Base-by-base conservation (phyloP, 2,797 vertebrate genomes). In the Numenius phaeopus region DNA sequence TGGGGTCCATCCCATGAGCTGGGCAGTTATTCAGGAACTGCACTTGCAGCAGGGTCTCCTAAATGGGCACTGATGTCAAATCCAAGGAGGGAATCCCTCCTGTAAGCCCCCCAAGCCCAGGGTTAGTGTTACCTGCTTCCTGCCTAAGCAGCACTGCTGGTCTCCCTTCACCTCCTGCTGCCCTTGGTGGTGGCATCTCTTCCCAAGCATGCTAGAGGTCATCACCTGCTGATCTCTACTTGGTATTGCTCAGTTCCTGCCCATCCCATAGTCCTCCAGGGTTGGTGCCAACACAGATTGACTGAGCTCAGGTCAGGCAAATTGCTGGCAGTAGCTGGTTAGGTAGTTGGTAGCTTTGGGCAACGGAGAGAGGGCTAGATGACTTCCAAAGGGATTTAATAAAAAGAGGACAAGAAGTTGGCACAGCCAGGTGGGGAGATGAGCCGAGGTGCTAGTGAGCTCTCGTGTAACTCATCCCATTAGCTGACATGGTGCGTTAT, bases 231-330 rank as follows among this genome's bases (percentile, higher is more conserved):
- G 46, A 58, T 34, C 47, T 77, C 67, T 90, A 47, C 37, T 47
- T 66, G 0, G 0, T 24, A 32, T 52, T 3, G 1, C 26, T 84
- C 49, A 1, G 44, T 30, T 54, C 40, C 62, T 64, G 49, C 47
- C 30, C 69, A n/a, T 65, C 37, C 50, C 1, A 0, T 8, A 23
- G 37, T 49, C 29, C 37, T 78, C 6, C 30, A 71, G 71, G 44
- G 11, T 7, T 66, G 55, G 10, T 80, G 44, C 52, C 79, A 87
- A 49, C 70, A 69, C 0, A 1, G 40, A 82, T 11, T 61, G 42
- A 7, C 20, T 42, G 70, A 90, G 81, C 47, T 79, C 49, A 54
- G 42, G 23, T 69, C 81, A 80, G 71, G 24, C 83, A 46, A 34
- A 21, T 30, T 84, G 58, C 66, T 87, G 80, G 44, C 83, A 78